Conservation (phyloP, 2,888 invertebrate genomes). For the Schrankia costaestrigalis region DNA sequence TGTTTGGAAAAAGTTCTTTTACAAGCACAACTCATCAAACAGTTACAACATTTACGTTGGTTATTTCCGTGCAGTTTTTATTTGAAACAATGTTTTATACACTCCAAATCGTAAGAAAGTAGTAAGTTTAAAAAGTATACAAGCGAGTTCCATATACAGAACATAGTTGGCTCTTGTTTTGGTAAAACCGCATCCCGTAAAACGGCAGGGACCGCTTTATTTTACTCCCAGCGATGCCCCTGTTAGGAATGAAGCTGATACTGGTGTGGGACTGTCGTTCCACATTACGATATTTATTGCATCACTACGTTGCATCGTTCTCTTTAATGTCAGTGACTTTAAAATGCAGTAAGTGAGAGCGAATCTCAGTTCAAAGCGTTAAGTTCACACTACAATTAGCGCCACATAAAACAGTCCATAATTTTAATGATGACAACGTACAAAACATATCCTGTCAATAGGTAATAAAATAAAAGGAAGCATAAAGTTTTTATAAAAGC, state of each 20-base stretch:
- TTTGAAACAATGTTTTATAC: conserved; percentile 19
- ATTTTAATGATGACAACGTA: conserved; percentile 46
- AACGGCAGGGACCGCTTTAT: conserved; percentile 37
- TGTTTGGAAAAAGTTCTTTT: no score
- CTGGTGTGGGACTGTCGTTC: conserved; percentile 39
- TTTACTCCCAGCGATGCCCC: conserved; percentile 39
- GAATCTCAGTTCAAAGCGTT: conserved; percentile 13
- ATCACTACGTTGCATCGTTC: conserved; percentile 20
- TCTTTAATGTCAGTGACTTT: conserved; percentile 18
- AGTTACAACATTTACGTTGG: no score
- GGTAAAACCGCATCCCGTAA: conserved; percentile 46
- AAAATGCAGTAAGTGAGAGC: conserved; percentile 18
- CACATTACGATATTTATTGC: conserved; percentile 39
- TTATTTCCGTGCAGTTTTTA: conserved; percentile 18
- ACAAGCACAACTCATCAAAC: conserved; percentile 8
- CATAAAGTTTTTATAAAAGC: conserved; percentile 48
- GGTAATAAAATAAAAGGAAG: conserved; percentile 54
- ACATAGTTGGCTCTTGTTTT: conserved; percentile 38
- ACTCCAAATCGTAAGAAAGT: conserved; percentile 29
- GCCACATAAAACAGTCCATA: conserved; percentile 32
- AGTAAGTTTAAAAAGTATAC: conserved; percentile 41
- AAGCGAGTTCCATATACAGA: conserved; percentile 37
- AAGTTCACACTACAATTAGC: conserved; percentile 35
- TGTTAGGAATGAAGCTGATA: conserved; percentile 47
- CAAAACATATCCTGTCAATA: conserved; percentile 54